Percentiles rank a stretch among this genome's conserved stretches.
Evolutionary conservation across 1,140 invertebrate genomes (phyloP).

Genomic region (Doryteuthis pealeii): DNA sequence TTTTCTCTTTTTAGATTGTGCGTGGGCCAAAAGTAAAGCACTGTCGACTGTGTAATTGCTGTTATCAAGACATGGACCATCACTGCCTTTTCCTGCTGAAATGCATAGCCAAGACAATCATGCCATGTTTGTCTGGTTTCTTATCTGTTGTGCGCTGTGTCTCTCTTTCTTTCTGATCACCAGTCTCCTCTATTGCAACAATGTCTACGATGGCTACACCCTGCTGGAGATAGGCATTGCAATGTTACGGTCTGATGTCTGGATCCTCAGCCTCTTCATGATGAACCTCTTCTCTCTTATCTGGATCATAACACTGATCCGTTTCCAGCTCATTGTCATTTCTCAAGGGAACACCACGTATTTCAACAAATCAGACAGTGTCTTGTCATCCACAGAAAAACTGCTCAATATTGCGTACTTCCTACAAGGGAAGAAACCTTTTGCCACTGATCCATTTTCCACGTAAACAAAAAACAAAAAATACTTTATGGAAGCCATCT

Average conservation of each 20-base stretch:
- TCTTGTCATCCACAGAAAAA: conserved; percentile 31
- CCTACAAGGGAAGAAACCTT: conserved; percentile 25
- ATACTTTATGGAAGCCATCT: too few species aligned
- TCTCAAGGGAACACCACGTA: conserved; percentile 39
- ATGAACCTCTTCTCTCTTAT: conserved; percentile 34
- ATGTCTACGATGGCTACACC: conserved; percentile 12
- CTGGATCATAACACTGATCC: conserved; percentile 38
- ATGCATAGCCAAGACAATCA: conserved; percentile 54
- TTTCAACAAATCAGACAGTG: conserved; percentile 25
- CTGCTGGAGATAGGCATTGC: conserved; percentile 11
- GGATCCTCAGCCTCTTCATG: conserved; percentile 33
- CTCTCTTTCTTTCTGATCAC: conserved; percentile 34
- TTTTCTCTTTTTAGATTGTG: conserved; percentile 34
- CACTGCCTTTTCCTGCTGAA: conserved; percentile 55
- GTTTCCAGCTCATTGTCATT: conserved; percentile 38
- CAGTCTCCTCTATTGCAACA: conserved; percentile 22
- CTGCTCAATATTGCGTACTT: conserved; percentile 38
- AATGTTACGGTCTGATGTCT: conserved; percentile 31
- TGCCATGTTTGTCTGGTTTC: conserved; percentile 44
- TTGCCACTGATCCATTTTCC: conserved; percentile 29
- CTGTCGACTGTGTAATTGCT: conserved; percentile 50
- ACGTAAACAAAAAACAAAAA: not conserved
- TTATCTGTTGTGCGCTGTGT: conserved; percentile 27
- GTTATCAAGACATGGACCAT: conserved; percentile 50
- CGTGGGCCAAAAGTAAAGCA: conserved; percentile 39